Base-by-base conservation (phyloP, 2,888 invertebrate species). In the Harmothoe impar region DNA sequence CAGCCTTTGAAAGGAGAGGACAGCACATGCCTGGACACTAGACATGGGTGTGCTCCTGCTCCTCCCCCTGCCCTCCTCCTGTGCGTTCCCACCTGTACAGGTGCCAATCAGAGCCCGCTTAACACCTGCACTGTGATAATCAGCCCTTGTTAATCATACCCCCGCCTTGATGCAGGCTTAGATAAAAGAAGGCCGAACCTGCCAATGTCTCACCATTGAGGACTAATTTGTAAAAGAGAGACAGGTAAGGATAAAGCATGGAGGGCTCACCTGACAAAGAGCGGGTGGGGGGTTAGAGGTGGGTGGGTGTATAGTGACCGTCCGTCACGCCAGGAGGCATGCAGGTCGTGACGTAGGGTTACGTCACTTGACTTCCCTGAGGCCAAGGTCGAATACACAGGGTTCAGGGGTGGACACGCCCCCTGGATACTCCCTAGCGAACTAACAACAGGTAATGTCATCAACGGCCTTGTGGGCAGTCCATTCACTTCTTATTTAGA, bases 361-460 rank as follows among this genome's bases (percentile, higher is more conserved):
- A 81, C 81, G 81, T 81, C 81, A 81, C 81, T 15, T 15, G 43
- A 20, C 35, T 81, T 81, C 81, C 43, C 81, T 43, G 43, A 20
- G 43, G 33, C 81, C n/a, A 43, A 33, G n/a, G 81, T 35, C 81
- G n/a, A 43, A 33, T 81, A 81, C 81, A 43, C 17, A 43, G 81
- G 29, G 72, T 29, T 23, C 15, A 29, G 29, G 29, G 29, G 29
- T n/a, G 81, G 43, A 7, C 33, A 81, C 81, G 81, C 81, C 81
- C 81, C 81, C 81, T 81, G 20, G 81, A 81, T 35, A 35, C 81
- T 35, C 81, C 81, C 81, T 81, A 23, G 81, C 43, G 33, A 20
- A 12, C 35, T 43, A 43, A 43, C 43, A 43, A 43, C 43, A 17
- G 43, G 23, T 43, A 81, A 43, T 43, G 33, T n/a, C 33, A 81